Evolutionary conservation across 2,797 vertebrate species (phyloP).

Genomic region (Loris lydekkerianus): DNA sequence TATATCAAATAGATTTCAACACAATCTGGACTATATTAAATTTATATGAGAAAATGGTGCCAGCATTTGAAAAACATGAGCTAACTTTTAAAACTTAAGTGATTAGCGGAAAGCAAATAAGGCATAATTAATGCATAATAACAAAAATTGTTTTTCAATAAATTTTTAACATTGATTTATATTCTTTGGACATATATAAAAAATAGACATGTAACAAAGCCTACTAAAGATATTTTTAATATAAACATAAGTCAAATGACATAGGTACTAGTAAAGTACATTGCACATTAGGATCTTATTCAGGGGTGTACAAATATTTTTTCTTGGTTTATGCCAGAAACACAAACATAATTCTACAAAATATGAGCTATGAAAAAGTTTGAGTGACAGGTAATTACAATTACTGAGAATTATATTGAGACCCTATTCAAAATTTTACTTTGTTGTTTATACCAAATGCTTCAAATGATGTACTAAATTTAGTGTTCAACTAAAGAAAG

Average conservation of each 20-base stretch:
- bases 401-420: background rate
- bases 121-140: constrained; percentile 13
- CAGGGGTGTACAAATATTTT: background rate
- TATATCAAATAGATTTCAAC: background rate
- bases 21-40: background rate
- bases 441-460: background rate
- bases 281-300: background rate
- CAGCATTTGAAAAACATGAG: background rate
- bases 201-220: background rate
- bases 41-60: background rate
- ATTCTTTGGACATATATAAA: background rate
- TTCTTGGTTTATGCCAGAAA: background rate
- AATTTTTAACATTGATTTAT: background rate
- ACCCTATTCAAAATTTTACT: background rate
- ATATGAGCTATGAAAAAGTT: background rate
- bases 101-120: background rate
- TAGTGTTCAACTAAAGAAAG: background rate
- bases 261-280: background rate
- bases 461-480: constrained; percentile 43
- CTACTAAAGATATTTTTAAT: background rate
- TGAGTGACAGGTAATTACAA: background rate
- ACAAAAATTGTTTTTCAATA: background rate
- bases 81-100: background rate
- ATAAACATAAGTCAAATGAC: background rate
- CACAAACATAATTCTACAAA: background rate